phyloP scores from a whole-genome alignment of 2,113 vertebrate species.

The Perca flavescens region DNA sequence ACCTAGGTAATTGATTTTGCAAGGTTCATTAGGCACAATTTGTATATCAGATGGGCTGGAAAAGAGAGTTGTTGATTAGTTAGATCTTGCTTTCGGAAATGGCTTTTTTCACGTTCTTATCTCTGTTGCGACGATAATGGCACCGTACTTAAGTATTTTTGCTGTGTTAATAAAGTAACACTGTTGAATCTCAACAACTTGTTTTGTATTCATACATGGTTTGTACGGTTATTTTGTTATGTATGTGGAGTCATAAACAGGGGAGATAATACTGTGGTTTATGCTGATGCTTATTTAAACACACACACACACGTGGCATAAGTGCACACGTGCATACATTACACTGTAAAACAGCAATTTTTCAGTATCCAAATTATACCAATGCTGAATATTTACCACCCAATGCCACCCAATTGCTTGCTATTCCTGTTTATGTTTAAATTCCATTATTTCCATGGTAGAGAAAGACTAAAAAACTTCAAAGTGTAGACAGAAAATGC shows the following conservation, averaged over 20 bases:
- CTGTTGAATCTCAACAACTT: conserved; percentile 60
- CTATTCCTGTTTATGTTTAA: conserved; percentile 15
- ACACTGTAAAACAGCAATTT: background rate
- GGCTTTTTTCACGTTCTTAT: conserved; percentile 71
- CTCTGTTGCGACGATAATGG: conserved; percentile 58
- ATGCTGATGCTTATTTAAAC: conserved; percentile 14
- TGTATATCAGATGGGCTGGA: conserved; percentile 84
- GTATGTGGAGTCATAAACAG: conserved; percentile 42
- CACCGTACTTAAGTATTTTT: conserved; percentile 49
- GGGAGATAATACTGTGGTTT: conserved; percentile 39
- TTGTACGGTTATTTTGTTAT: conserved; percentile 14
- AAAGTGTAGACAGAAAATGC: background rate
- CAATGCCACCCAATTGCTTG: background rate
- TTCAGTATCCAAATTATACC: conserved; percentile 1
- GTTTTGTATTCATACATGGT: conserved; percentile 61
- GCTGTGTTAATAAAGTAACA: conserved; percentile 60
- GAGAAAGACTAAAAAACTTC: conserved; percentile 14
- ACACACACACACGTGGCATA: conserved; percentile 10
- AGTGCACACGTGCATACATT: background rate
- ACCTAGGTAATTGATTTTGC: conserved; percentile 85
- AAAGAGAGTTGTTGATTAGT: conserved; percentile 84
- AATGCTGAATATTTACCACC: conserved; percentile 1
- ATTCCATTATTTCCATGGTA: conserved; percentile 8
- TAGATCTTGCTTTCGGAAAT: conserved; percentile 80
- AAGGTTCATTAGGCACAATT: conserved; percentile 84